Percentiles rank a stretch among this genome's conserved stretches.
phyloP scores from a whole-genome alignment of 2,888 invertebrate species.

The Cybosia mesomella region DNA sequence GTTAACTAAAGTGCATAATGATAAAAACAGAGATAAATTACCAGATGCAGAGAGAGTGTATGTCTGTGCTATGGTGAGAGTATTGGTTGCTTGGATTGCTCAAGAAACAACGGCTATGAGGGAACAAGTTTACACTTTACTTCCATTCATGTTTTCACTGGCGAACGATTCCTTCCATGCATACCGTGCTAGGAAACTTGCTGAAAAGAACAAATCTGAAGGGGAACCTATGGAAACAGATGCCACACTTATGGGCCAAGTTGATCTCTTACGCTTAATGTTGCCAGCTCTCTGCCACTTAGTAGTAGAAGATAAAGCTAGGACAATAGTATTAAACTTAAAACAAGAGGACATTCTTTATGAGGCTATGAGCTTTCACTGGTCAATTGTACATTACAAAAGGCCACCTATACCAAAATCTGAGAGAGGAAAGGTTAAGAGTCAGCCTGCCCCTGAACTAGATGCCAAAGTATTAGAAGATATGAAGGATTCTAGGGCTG shows the following conservation, averaged over 20 bases:
- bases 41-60: slow-evolving; percentile 91
- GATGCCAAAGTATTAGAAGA: slow-evolving; percentile 92
- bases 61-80: slow-evolving; percentile 94
- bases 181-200: slow-evolving; percentile 88
- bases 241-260: slow-evolving; percentile 82
- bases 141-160: slow-evolving; percentile 93
- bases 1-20: slow-evolving; percentile 90
- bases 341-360: slow-evolving; percentile 93
- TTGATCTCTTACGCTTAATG: slow-evolving; percentile 93
- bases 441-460: slow-evolving; percentile 91
- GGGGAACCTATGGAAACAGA: slow-evolving; percentile 84
- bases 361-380: slow-evolving; percentile 93
- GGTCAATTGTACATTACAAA: slow-evolving; percentile 95
- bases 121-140: slow-evolving; percentile 92
- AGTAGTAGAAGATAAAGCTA: slow-evolving; percentile 95
- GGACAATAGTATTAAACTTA: slow-evolving; percentile 91
- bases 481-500: slow-evolving; percentile 94
- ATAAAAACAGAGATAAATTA: slow-evolving; percentile 90
- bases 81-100: slow-evolving; percentile 95
- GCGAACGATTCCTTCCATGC: slow-evolving; percentile 95
- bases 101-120: slow-evolving; percentile 96
- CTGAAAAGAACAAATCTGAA: slow-evolving; percentile 89
- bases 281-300: slow-evolving; percentile 96
- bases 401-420: slow-evolving; percentile 93
- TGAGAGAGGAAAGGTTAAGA: slow-evolving; percentile 91